Evolutionary conservation across 2,888 invertebrate genomes (phyloP), one percentile per base, ranked within the genome.

Genomic region (Pollenia griseotomentosa): DNA sequence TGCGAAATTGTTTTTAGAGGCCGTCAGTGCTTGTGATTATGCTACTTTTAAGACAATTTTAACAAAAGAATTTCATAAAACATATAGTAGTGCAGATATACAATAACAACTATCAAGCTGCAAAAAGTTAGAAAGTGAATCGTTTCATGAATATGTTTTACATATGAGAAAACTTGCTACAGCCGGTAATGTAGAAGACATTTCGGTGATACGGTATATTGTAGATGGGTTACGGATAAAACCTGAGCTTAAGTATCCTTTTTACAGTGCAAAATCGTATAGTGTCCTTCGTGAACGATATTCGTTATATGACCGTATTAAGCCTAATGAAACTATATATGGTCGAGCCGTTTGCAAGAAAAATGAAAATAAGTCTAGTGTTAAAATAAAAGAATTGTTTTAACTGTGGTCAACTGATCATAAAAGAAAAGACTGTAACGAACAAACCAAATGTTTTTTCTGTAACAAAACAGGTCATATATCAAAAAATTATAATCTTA

Each of bases 131-230:
- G 70, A 44, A 66, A 42, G 33, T 51, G 63, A 83, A 46, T n/a
- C 51, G n/a, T 81, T 77, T 23, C 71, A 77, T 55, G 71, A 74
- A 46, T 81, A 81, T 73, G 44, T 81, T 55, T 68, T 81, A 14
- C 81, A 81, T 53, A 81, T 73, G 81, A 48, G 81, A 61, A 80
- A 71, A 63, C n/a, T 80, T 12, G 80, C 61, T 48, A 42, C 75
- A 68, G 75, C 75, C 11, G 80, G 53, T 44, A 14, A 71, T 0
- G 19, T 71, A 44, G 44, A 80, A 70, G 71, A 71, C 11, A 59
- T 40, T 57, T 71, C 71, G 1, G 71, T 80, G 2, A 75, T 75
- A 77, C 48, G 33, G 19, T 78, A 78, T 48, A 68, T 68, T 57
- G 78, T 78, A 4, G 78, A 78, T 19, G 59, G 77, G 5, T 46